A percentile compares a stretch with the other conserved stretches of the same genome.
Evolutionary conservation across 64 coral and sea anemone species (phyloP).

Genomic region (Stichodactyla helianthus): DNA sequence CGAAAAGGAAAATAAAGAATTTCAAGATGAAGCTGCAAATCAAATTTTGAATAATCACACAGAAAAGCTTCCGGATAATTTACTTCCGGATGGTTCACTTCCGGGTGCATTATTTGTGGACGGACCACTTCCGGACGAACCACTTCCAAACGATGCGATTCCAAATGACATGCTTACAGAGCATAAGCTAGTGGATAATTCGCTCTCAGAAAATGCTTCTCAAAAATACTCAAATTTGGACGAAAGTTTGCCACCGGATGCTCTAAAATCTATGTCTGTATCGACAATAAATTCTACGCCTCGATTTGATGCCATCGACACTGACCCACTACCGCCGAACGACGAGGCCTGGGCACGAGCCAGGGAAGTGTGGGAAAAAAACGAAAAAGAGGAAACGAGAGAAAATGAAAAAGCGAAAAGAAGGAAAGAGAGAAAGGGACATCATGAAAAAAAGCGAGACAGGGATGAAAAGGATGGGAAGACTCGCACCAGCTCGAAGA

Average conservation of each 20-base stretch:
- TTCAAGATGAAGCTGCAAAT: not conserved
- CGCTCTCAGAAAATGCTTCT: not conserved
- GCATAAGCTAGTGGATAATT: not conserved
- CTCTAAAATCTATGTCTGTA: not conserved
- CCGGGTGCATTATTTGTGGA: not conserved
- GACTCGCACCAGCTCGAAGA: not conserved
- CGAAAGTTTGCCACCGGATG: not conserved
- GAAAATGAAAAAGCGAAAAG: not conserved
- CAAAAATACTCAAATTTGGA: not conserved
- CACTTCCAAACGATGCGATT: not conserved
- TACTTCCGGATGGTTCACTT: constrained; percentile 7
- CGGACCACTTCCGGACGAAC: not conserved
- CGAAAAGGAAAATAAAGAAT: not conserved
- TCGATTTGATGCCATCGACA: not conserved
- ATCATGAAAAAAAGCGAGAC: constrained; percentile 6
- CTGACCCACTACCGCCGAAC: not conserved
- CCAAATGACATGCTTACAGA: not conserved
- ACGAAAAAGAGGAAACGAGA: constrained; percentile 8
- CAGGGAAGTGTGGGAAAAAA: constrained; percentile 24
- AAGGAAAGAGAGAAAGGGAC: not conserved
- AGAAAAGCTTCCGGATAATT: constrained; percentile 6
- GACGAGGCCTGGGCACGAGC: constrained; percentile 14
- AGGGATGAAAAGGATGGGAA: not conserved
- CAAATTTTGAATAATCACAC: not conserved
- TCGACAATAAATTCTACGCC: not conserved